phyloP scores from a whole-genome alignment of 2,888 invertebrate species.

The Shargacucullia verbasci region DNA sequence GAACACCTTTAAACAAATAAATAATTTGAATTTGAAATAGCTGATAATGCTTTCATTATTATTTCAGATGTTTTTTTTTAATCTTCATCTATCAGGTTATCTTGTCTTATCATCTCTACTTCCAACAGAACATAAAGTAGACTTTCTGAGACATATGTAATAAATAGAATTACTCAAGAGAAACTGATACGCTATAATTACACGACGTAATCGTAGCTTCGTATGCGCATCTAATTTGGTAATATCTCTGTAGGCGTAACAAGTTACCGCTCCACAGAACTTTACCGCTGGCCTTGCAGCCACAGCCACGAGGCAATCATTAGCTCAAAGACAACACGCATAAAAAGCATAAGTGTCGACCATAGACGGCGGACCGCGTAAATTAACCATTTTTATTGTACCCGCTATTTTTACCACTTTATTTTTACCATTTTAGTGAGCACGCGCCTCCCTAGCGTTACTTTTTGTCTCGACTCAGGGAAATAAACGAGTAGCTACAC shows the following conservation, averaged over 20 bases:
- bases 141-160: neutral
- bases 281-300: constrained; percentile 70
- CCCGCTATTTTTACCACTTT: constrained; percentile 79
- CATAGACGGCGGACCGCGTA: constrained; percentile 80
- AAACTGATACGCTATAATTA: constrained; percentile 39
- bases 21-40: no score
- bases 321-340: constrained; percentile 86
- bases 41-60: no score
- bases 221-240: constrained; percentile 42
- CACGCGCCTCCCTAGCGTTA: constrained; percentile 77
- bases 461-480: constrained; percentile 76
- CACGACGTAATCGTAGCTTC: constrained; percentile 21
- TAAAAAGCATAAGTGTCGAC: constrained; percentile 87
- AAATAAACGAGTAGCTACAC: constrained; percentile 61
- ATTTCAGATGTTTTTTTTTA: no score
- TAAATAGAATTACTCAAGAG: constrained; percentile 16
- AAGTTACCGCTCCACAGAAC: constrained; percentile 60
- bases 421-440: constrained; percentile 82
- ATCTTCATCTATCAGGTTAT: no score
- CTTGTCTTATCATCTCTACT: neutral
- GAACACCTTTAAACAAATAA: no score
- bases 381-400: constrained; percentile 87
- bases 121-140: neutral
- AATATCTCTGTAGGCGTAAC: constrained; percentile 50
- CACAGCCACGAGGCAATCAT: constrained; percentile 77